Evolutionary conservation across 2,888 invertebrate genomes (phyloP).

Genomic region (Myopa testacea): DNA sequence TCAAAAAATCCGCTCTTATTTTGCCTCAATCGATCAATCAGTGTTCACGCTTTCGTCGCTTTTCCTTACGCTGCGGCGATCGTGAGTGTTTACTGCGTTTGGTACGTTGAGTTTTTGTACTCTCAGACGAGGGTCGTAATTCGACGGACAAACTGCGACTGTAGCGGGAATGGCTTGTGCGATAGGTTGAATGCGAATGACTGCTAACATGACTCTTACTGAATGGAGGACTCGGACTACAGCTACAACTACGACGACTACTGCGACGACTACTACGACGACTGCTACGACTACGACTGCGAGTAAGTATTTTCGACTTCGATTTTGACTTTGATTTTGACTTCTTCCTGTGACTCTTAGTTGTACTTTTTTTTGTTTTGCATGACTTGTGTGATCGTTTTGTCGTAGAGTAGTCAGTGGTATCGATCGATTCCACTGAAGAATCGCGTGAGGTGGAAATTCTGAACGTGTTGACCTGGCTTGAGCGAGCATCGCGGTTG

Average conservation of each 20-base stretch:
- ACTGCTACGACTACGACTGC: constrained; percentile 19
- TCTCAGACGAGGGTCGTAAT: background rate
- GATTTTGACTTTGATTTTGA: constrained; percentile 45
- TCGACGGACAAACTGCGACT: constrained; percentile 23
- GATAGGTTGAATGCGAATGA: constrained; percentile 29
- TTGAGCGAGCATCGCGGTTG: constrained; percentile 26
- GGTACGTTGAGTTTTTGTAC: constrained; percentile 13
- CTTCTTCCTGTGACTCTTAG: constrained; percentile 54
- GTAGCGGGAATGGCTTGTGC: constrained; percentile 21
- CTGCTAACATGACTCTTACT: constrained; percentile 37
- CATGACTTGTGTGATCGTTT: constrained; percentile 40
- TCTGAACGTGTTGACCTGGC: constrained; percentile 29
- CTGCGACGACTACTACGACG: constrained; percentile 37
- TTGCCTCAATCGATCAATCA: constrained; percentile 1
- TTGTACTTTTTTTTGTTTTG: constrained; percentile 55
- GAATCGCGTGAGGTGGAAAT: constrained; percentile 29
- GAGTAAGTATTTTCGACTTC: constrained; percentile 50
- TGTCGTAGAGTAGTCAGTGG: constrained; percentile 17
- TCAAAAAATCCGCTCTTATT: background rate
- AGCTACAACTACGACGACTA: constrained; percentile 24
- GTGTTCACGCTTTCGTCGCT: constrained; percentile 33
- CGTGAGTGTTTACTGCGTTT: constrained; percentile 41
- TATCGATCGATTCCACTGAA: constrained; percentile 38
- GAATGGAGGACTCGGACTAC: constrained; percentile 25
- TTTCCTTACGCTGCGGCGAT: constrained; percentile 37